phyloP scores from a whole-genome alignment of 1,140 invertebrate genomes.

The Dendrolimus kikuchii region DNA sequence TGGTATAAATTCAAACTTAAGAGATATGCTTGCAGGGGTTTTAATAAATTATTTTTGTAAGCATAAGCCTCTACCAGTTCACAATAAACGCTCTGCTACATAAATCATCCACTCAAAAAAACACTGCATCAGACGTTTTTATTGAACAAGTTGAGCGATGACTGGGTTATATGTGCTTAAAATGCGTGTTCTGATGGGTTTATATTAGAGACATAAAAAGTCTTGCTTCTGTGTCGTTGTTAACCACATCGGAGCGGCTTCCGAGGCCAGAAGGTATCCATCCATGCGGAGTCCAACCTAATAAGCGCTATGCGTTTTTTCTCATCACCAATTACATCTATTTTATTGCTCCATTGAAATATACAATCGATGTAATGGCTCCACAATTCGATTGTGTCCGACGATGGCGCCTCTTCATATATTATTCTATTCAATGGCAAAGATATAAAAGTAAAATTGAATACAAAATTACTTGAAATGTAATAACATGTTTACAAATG shows the following conservation, averaged over 20 bases:
- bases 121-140: neutral
- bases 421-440: conserved; percentile 23
- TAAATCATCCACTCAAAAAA: too few species aligned
- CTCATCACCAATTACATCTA: conserved; percentile 44
- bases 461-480: conserved; percentile 18
- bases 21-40: too few species aligned
- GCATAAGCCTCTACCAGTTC: too few species aligned
- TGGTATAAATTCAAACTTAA: too few species aligned
- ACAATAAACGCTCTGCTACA: too few species aligned
- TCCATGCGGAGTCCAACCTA: conserved; percentile 15
- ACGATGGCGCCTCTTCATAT: conserved; percentile 23
- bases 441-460: conserved; percentile 24
- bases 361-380: conserved; percentile 37
- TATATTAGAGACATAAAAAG: conserved; percentile 15
- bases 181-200: conserved; percentile 5
- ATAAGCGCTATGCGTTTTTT: conserved; percentile 40
- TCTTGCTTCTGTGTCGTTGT: conserved; percentile 32
- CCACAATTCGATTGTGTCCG: conserved; percentile 32
- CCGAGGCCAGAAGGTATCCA: conserved; percentile 7
- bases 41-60: too few species aligned
- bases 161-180: conserved; percentile 1
- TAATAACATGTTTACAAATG: conserved; percentile 11
- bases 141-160: neutral
- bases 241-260: conserved; percentile 17
- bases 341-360: conserved; percentile 47